Conservation (phyloP, 2,797 vertebrate species). For the Hapalemur alaotrensis region DNA sequence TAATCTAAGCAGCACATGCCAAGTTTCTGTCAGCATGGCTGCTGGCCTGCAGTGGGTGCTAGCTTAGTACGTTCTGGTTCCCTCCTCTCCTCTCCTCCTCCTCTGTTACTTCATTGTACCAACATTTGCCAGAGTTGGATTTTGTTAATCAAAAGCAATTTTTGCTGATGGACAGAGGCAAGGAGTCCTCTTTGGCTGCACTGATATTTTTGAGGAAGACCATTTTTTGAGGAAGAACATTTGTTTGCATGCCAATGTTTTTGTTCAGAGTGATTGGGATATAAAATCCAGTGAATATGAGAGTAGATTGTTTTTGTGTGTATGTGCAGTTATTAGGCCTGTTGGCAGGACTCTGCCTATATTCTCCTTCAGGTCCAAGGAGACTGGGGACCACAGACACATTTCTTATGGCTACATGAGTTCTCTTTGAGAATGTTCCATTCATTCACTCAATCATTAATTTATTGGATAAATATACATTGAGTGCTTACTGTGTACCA, state of each 20-base stretch:
- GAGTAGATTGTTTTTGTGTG: neutral
- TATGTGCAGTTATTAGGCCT: neutral
- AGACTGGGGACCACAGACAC: neutral
- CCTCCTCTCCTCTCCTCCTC: too few species aligned
- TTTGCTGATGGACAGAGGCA: neutral
- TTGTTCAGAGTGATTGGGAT: neutral
- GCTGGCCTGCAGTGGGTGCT: neutral
- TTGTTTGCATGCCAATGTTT: neutral
- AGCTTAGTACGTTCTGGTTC: neutral
- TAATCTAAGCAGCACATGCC: neutral
- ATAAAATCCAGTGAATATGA: neutral
- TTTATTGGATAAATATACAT: neutral
- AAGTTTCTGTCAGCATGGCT: neutral
- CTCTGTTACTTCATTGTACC: neutral
- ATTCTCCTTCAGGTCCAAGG: neutral
- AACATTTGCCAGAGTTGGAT: neutral
- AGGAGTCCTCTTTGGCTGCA: neutral
- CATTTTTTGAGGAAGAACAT: neutral
- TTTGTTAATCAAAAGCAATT: neutral
- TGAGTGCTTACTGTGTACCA: neutral
- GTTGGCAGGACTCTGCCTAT: neutral
- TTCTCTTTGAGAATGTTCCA: constrained; percentile 21
- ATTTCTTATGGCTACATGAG: neutral
- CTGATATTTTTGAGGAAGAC: neutral
- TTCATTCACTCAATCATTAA: neutral